Evolutionary conservation across 2,113 vertebrate genomes (phyloP).

Genomic region (Otis tarda): DNA sequence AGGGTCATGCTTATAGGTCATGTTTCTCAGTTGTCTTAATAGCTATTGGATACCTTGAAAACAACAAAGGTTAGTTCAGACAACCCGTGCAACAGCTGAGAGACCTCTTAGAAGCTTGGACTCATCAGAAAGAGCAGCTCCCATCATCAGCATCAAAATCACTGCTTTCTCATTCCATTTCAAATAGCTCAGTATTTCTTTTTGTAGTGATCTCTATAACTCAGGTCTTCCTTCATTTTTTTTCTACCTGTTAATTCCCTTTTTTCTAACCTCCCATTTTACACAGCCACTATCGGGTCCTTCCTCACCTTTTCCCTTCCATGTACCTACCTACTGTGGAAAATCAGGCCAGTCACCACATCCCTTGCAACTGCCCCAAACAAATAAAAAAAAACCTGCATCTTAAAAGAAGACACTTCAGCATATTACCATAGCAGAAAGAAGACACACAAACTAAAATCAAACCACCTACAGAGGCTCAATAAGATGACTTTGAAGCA

Average conservation of each 20-base stretch:
- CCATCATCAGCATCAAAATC: not conserved
- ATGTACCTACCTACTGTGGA: not conserved
- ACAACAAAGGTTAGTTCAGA: not conserved
- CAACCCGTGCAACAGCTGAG: not conserved
- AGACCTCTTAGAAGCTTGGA: not conserved
- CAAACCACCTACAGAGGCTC: not conserved
- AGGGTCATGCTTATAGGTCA: not conserved
- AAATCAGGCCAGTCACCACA: not conserved
- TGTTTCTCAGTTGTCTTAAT: not conserved
- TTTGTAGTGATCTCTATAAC: not conserved
- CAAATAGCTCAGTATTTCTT: not conserved
- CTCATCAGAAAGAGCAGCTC: not conserved
- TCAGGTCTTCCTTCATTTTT: not conserved
- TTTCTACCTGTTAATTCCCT: not conserved
- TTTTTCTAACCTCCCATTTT: not conserved
- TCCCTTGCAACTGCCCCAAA: not conserved
- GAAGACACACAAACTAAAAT: not conserved
- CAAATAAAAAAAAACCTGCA: not conserved
- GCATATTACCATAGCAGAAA: not conserved
- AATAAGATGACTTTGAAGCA: not conserved
- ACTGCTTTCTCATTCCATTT: not conserved
- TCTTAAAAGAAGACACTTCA: not conserved
- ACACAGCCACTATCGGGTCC: not conserved
- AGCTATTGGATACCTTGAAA: not conserved
- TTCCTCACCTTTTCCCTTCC: not conserved